Conservation (phyloP, 1,140 invertebrate genomes). For the Rhynchophorus ferrugineus region DNA sequence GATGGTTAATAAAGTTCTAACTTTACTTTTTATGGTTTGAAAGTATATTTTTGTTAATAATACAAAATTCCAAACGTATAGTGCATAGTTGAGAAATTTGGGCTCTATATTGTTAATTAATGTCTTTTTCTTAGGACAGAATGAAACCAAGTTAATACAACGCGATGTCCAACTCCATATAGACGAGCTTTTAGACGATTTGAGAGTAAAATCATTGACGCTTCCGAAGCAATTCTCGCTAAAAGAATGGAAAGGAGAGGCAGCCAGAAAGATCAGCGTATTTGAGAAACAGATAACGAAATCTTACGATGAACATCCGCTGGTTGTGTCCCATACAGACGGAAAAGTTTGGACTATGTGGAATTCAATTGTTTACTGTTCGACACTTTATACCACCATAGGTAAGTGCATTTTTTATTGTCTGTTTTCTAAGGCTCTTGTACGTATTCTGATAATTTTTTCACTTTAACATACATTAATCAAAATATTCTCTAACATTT, state of each 20-base stretch:
- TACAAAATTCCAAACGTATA: no score
- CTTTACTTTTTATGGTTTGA: no score
- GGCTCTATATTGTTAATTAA: not conserved
- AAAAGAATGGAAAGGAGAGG: slow-evolving; percentile 45
- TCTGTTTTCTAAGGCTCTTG: no score
- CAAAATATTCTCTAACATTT: no score
- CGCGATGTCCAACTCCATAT: slow-evolving; percentile 47
- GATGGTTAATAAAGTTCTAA: no score
- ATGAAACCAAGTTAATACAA: slow-evolving; percentile 46
- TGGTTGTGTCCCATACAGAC: slow-evolving; percentile 34
- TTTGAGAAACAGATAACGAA: slow-evolving; percentile 52
- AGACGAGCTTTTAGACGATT: slow-evolving; percentile 36
- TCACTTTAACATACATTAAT: no score
- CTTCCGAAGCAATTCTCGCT: slow-evolving; percentile 31
- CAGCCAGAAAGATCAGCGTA: slow-evolving; percentile 40
- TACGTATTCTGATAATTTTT: no score
- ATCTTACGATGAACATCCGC: slow-evolving; percentile 42
- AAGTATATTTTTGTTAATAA: no score
- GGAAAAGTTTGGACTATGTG: slow-evolving; percentile 72
- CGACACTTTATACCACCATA: slow-evolving; percentile 90
- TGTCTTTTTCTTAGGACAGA: slow-evolving; percentile 36
- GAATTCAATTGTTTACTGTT: slow-evolving; percentile 86
- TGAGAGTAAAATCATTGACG: slow-evolving; percentile 29
- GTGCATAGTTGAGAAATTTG: no score
- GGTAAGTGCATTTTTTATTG: slow-evolving; percentile 65